Conservation (phyloP, 2,113 vertebrate genomes). For the Paedocypris sp. region DNA sequence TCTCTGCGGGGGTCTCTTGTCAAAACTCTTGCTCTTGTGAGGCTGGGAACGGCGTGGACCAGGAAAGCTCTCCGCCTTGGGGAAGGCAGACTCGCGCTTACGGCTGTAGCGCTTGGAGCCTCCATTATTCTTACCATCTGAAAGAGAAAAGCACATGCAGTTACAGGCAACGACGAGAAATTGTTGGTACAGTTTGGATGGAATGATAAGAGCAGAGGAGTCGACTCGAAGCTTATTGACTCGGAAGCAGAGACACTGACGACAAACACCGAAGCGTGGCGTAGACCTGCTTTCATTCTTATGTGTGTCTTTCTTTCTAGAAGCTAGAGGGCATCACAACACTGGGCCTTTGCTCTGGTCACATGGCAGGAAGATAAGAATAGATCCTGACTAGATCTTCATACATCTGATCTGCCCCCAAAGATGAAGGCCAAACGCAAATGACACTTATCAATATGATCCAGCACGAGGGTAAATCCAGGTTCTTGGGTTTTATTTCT, state of each 20-base stretch:
- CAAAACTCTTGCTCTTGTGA: constrained; percentile 99
- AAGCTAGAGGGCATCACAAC: background rate
- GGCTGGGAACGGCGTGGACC: constrained; percentile 84
- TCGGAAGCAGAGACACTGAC: background rate
- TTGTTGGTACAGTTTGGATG: too few species aligned
- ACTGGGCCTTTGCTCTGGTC: background rate
- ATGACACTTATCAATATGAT: background rate
- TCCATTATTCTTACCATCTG: constrained; percentile 84
- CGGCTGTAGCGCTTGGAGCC: constrained; percentile 85
- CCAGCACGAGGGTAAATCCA: background rate
- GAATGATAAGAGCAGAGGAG: background rate
- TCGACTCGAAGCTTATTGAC: constrained; percentile 15
- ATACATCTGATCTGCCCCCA: background rate
- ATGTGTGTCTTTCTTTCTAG: background rate
- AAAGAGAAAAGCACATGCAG: constrained; percentile 30
- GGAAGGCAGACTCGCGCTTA: constrained; percentile 83
- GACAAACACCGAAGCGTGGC: background rate
- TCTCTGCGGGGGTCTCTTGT: constrained; percentile 95
- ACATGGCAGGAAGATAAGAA: constrained; percentile 15
- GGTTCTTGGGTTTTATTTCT: too few species aligned
- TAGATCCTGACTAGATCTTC: constrained; percentile 6
- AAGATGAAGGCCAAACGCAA: background rate
- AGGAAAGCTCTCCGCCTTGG: constrained; percentile 83
- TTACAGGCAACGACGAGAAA: background rate
- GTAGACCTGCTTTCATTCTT: background rate